Evolutionary conservation across 2,113 vertebrate species (phyloP), one percentile per base, ranked within the genome.

Genomic region (Meleagris gallopavo): DNA sequence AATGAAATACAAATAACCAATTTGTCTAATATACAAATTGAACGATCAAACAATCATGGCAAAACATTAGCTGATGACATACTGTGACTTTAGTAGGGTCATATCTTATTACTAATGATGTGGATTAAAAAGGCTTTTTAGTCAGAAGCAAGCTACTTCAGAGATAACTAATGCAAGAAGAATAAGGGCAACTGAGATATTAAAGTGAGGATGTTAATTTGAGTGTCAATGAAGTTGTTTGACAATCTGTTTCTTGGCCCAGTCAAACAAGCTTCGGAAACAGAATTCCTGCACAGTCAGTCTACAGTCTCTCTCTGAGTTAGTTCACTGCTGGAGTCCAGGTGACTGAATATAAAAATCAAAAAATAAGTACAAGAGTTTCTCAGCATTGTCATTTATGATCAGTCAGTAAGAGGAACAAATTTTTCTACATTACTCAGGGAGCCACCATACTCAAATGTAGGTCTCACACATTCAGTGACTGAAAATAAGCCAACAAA

Each of bases 41-140:
- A 94, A 81, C 88, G 91, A 97, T 93, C 93, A 94, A 90, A 95
- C 85, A 86, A 30, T 86, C 67, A 86, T 52, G 20, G 55, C 90
- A 96, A 93, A 89, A 83, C 84, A 89, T 95, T 95, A 96, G 62
- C 36, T 87, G 83, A 94, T 79, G 86, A 89, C 90, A 92, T 76
- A 76, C 19, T 1, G 29, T 67, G 74, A 93, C 86, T 94, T 91
- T 29, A 74, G 62, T 24, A 92, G 29, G 80, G 77, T 84, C 52
- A 75, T 70, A 93, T 52, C 61, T 87, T 95, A 95, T 95, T 96
- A 95, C 88, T 82, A 91, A 40, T 82, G 67, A 92, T 41, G 58
- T 82, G 46, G 67, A 69, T 81, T 85, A 62, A 89, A 89, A 86
- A 93, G 67, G 66, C 69, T 91, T 93, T 93, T 93, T 83, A 94